Percentiles rank a stretch among this genome's conserved stretches.
Conservation (phyloP, 1,140 invertebrate species). For the Tetramorium alpestre region DNA sequence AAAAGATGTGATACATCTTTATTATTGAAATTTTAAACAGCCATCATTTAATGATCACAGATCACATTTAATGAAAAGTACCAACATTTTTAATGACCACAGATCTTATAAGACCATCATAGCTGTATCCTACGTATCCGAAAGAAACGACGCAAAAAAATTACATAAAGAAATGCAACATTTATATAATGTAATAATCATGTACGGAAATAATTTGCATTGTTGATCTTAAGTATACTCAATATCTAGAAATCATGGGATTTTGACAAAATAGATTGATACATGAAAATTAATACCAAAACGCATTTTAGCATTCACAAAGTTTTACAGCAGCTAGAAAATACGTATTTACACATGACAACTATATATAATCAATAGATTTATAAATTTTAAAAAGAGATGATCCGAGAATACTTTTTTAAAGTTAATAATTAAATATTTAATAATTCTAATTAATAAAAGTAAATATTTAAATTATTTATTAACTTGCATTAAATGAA, state of each 20-base stretch:
- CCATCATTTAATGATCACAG: not conserved
- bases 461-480: constrained; percentile 30
- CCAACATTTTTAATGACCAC: not conserved
- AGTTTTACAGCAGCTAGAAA: not conserved
- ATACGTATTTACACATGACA: not conserved
- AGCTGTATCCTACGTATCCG: not conserved
- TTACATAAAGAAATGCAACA: not conserved
- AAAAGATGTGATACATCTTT: not conserved
- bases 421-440: not conserved
- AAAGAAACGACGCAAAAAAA: constrained; percentile 10
- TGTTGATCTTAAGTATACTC: constrained; percentile 11
- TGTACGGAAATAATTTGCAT: not conserved
- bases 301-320: not conserved
- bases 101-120: not conserved
- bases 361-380: not conserved
- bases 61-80: not conserved
- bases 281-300: not conserved
- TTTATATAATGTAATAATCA: not conserved
- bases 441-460: not conserved
- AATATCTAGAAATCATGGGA: not conserved
- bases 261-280: not conserved
- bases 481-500: not conserved
- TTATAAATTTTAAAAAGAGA: not conserved
- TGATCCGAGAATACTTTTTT: not conserved
- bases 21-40: constrained; percentile 9